phyloP scores from a whole-genome alignment of 2,113 vertebrate species.

The Sceloporus tristichus region DNA sequence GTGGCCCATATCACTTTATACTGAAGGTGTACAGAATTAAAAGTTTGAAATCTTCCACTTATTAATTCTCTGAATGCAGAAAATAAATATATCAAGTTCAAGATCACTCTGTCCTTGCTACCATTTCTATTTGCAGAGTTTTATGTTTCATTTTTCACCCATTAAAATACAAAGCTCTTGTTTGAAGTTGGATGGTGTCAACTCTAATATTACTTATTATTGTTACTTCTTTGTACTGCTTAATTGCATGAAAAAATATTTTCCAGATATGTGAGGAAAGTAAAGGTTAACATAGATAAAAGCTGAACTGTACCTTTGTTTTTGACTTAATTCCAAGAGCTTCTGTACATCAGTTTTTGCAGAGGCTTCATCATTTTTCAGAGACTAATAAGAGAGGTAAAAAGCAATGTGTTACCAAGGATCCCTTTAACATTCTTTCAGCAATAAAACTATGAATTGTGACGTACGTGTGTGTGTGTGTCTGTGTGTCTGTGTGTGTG shows the following conservation, averaged over 20 bases:
- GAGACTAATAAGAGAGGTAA: conserved; percentile 80
- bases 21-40: background rate
- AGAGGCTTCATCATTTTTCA: conserved; percentile 91
- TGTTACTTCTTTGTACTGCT: background rate
- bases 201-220: background rate
- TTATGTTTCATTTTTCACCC: background rate
- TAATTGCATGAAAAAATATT: background rate
- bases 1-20: background rate
- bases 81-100: background rate
- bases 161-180: background rate
- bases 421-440: conserved; percentile 38
- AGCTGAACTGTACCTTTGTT: conserved; percentile 87
- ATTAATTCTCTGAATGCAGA: background rate
- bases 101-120: background rate
- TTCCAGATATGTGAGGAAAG: background rate
- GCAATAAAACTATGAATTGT: conserved; percentile 46
- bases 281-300: background rate
- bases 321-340: conserved; percentile 93
- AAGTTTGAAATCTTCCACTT: no score
- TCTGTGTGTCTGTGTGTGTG: no score
- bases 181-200: background rate
- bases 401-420: conserved; percentile 46
- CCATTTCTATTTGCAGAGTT: background rate
- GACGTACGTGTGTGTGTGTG: no score
- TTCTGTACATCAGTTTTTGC: conserved; percentile 92